Base-by-base conservation (phyloP, 2,888 invertebrate genomes). In the Cheiracanthium punctorium region DNA sequence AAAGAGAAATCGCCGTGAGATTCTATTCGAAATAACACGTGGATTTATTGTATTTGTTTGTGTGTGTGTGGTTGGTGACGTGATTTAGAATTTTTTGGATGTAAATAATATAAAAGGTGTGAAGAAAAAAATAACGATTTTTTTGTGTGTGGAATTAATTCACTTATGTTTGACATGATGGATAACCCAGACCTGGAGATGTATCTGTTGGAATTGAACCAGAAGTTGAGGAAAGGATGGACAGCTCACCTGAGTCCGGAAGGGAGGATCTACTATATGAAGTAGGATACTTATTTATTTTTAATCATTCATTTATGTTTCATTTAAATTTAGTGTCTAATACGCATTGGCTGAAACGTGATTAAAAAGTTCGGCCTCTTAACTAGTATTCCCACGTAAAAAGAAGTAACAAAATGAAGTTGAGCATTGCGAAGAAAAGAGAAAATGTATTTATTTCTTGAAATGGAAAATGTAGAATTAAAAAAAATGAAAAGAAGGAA, bases 191-290 rank as follows among this genome's bases (percentile, higher is more conserved):
- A 87, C 30, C 28, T 69, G 0, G 82, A 67, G 17, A 43, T 41
- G n/a, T 88, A 82, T 24, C 12, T 88, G 32, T 14, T 24, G 30
- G 82, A 82, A n/a, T 28, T 88, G 65, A 88, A 88, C 28, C 65
- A 75, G 29, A 74, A 86, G 24, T 92, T 95, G 88, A 94, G 94
- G 91, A 94, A 94, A 88, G 95, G 95, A 85, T 96, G 95, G 95
- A 95, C 95, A 20, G 95, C 94, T n/a, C 95, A 96, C 91, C 93
- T 94, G 87, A 95, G 94, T 91, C 94, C 94, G 90, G 95, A 95
- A 91, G 96, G 96, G 88, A 93, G 96, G 90, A 94, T 96, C 88
- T 97, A 96, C 92, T 97, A 96, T 93, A 96, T 96, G 95, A 96
- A 97, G 97, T 97, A 93, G 95, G 96, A 24, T 24, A 20, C 20